Base-by-base conservation (phyloP, 2,888 invertebrate species). In the Ceramica pisi region DNA sequence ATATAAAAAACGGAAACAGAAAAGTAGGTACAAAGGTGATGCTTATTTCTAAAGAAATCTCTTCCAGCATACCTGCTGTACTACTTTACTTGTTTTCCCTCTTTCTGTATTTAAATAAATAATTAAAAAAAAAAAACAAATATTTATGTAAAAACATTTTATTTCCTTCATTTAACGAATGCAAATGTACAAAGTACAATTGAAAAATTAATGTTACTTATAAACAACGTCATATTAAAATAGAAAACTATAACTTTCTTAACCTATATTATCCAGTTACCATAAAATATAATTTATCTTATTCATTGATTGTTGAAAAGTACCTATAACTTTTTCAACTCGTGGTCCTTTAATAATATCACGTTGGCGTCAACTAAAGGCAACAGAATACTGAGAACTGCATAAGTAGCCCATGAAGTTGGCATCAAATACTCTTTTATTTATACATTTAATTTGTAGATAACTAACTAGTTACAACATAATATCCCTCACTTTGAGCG, bases 201-300 rank as follows among this genome's bases (percentile, higher is more conserved):
- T 53, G 51, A 63, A 67, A 66, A 55, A 63, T 79, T 21, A 48
- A 61, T 64, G 48, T 38, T 19, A 44, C 12, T 56, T n/a, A 7
- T 51, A 57, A 80, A 56, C 23, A 48, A 53, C 21, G 63, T 38
- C 19, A 75, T 67, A 80, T 56, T 46, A 67, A 74, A 78, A 74
- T 63, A 64, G 21, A 67, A 46, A 56, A 46, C 50, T 57, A 61
- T 72, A 53, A 62, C 53, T 64, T 59, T 62, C 38, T 59, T 78
- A 63, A 12, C 23, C 53, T 55, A 72, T 51, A 57, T 63, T 50
- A 56, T 50, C 23, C n/a, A 56, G n/a, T 26, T 62, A 73, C 38
- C n/a, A 56, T 67, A 72, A 48, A 64, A 78, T 51, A 70, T 6
- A 48, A 55, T 38, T 14, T 64, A 63, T 60, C 41, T 59, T 44